A percentile compares a stretch with the other conserved stretches of the same genome.
Evolutionary conservation across 1,140 invertebrate species (phyloP).

Genomic region (Yoshiicerus persimilis): DNA sequence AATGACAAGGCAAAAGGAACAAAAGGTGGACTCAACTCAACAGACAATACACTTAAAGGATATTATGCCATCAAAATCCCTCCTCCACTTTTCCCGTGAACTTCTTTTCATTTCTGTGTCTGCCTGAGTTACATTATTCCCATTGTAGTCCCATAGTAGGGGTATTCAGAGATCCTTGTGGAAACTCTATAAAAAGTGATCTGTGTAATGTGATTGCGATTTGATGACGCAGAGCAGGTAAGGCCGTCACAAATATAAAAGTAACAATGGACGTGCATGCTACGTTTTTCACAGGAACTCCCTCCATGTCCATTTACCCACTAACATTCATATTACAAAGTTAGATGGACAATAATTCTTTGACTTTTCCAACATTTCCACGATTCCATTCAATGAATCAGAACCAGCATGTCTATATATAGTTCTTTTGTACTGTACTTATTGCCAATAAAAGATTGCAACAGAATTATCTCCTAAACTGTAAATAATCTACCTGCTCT

Average conservation of each 20-base stretch:
- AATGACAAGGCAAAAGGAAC: not conserved
- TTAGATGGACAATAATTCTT: too few relatives aligned
- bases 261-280: not conserved
- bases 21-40: not conserved
- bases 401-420: not conserved
- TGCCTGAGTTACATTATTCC: not conserved
- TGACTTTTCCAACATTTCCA: not conserved
- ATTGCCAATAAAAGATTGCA: not conserved
- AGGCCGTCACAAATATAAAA: too few relatives aligned
- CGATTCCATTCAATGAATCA: not conserved
- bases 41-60: not conserved
- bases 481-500: too few relatives aligned
- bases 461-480: too few relatives aligned
- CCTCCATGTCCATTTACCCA: not conserved
- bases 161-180: too few relatives aligned
- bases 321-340: not conserved
- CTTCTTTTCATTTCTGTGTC: not conserved
- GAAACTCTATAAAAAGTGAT: too few relatives aligned
- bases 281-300: not conserved
- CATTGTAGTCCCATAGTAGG: too few relatives aligned
- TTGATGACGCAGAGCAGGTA: too few relatives aligned
- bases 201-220: too few relatives aligned
- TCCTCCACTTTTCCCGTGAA: not conserved
- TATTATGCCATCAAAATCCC: not conserved
- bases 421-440: not conserved